Evolutionary conservation across 2,797 vertebrate genomes (phyloP).

Genomic region (Danio kyathit): DNA sequence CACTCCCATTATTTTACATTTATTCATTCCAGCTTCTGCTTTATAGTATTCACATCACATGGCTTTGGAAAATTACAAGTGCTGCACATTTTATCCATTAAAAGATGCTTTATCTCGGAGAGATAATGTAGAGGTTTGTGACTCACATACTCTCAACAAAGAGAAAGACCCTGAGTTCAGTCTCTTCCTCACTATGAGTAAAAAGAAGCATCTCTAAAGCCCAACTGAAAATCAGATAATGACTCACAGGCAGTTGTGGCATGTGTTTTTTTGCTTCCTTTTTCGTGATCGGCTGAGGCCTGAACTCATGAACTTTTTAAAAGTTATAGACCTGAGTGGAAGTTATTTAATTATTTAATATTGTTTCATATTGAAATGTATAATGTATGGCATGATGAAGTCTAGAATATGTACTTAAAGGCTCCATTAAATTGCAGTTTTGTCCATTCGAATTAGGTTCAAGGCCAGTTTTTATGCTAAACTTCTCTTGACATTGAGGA

Average conservation of each 20-base stretch:
- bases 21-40: conserved; percentile 34
- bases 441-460: not conserved
- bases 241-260: not conserved
- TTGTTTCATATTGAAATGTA: not conserved
- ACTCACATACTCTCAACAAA: conserved; percentile 52
- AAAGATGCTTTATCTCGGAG: conserved; percentile 39
- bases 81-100: conserved; percentile 42
- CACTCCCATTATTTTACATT: conserved; percentile 36
- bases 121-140: conserved; percentile 50
- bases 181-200: conserved; percentile 2
- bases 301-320: conserved; percentile 7
- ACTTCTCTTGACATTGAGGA: too few relatives aligned
- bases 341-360: not conserved
- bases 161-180: conserved; percentile 45
- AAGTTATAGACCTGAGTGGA: not conserved
- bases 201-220: conserved; percentile 24
- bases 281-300: conserved; percentile 11
- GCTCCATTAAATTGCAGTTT: not conserved
- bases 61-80: conserved; percentile 45
- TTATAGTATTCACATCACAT: conserved; percentile 17
- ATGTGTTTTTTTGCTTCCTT: conserved; percentile 2
- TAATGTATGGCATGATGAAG: not conserved
- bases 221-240: conserved; percentile 42
- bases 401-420: not conserved
- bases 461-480: not conserved